Evolutionary conservation across 2,113 vertebrate species (phyloP).

Genomic region (Nymphicus hollandicus): DNA sequence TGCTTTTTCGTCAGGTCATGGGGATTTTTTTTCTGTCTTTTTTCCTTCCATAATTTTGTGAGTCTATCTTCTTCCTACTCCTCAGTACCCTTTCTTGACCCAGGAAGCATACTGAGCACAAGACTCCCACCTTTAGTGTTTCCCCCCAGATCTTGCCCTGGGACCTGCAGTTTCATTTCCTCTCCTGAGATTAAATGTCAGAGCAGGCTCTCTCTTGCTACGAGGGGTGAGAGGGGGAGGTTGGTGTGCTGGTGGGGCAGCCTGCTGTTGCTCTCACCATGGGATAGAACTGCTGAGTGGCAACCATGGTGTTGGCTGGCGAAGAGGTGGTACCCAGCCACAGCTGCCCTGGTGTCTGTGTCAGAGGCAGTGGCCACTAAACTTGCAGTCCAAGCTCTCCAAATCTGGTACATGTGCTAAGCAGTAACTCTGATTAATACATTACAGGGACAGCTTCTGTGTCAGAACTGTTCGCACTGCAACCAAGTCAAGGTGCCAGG

Average conservation of each 20-base stretch:
- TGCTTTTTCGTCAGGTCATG: background rate
- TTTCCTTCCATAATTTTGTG: background rate
- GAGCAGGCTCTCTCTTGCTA: background rate
- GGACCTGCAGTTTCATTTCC: background rate
- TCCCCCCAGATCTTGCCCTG: background rate
- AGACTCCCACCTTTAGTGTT: background rate
- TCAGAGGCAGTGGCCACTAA: background rate
- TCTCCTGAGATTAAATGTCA: background rate
- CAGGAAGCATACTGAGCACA: background rate
- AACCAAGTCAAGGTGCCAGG: background rate
- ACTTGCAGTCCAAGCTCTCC: background rate
- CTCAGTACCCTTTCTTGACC: background rate
- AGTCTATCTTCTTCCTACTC: background rate
- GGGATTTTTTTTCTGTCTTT: fast-evolving
- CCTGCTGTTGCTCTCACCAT: background rate
- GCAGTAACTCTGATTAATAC: background rate
- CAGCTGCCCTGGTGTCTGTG: background rate
- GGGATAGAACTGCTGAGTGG: background rate
- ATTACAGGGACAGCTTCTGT: background rate
- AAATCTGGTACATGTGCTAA: background rate
- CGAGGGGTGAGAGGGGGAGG: fast-evolving
- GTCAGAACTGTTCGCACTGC: background rate
- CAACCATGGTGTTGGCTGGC: fast-evolving
- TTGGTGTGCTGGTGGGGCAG: background rate
- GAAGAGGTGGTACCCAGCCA: background rate